phyloP scores from a whole-genome alignment of 2,113 vertebrate genomes.

The Nerophis lumbriciformis region DNA sequence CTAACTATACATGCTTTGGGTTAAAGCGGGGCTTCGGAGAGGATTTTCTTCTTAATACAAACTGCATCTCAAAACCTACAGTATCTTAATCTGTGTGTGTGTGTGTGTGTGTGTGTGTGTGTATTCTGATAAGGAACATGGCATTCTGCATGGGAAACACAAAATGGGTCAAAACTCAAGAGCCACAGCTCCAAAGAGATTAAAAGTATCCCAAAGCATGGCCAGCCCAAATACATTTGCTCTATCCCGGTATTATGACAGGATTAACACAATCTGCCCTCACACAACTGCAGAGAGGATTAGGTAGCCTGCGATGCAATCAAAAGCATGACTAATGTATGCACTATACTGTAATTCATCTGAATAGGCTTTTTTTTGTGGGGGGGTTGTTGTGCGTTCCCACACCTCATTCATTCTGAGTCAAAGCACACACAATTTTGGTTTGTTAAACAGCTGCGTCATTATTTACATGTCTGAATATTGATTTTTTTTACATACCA shows the following conservation, averaged over 20 bases:
- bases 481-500: too few species aligned
- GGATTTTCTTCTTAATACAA: conserved; percentile 6
- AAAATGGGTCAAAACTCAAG: conserved; percentile 54
- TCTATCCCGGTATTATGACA: conserved; percentile 52
- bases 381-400: background rate
- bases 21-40: conserved; percentile 6
- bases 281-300: conserved; percentile 25
- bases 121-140: conserved; percentile 35
- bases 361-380: conserved; percentile 16
- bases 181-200: conserved; percentile 43
- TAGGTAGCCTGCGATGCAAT: conserved; percentile 3
- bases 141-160: conserved; percentile 20
- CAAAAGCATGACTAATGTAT: conserved; percentile 17
- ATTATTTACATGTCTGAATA: conserved; percentile 7
- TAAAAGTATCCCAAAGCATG: conserved; percentile 60
- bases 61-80: too few species aligned
- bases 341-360: conserved; percentile 13
- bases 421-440: conserved; percentile 8
- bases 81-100: conserved; percentile 3
- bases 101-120: conserved; percentile 17
- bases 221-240: conserved; percentile 51
- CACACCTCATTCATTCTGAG: conserved; percentile 6
- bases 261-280: conserved; percentile 56
- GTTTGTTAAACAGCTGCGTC: conserved; percentile 19
- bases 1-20: background rate